These are phyloP conservation scores for Nannoperca australis DNA, from an alignment of 2,797 vertebrate species.

Conservation along the genomic window DNA sequence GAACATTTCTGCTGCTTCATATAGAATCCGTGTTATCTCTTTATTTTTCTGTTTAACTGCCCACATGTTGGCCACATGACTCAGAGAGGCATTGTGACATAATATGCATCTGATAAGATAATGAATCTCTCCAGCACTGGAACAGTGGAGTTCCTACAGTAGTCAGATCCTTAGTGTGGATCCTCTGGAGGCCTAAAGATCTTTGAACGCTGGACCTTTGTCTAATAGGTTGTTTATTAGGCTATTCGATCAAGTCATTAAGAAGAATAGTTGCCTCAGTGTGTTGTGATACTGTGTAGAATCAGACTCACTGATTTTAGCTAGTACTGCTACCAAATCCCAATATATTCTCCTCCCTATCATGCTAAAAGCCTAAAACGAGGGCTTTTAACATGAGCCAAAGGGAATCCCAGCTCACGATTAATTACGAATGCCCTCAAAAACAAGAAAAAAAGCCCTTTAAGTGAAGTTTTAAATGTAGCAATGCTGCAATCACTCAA, in stretches of 20 bases:
- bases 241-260: not conserved
- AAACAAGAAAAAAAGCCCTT: constrained; percentile 40
- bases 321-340: constrained; percentile 1
- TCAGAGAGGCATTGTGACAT: constrained; percentile 44
- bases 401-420: constrained; percentile 42
- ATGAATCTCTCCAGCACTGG: constrained; percentile 28
- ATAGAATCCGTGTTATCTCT: constrained; percentile 42
- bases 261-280: not conserved
- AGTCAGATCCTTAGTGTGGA: constrained; percentile 5
- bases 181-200: constrained; percentile 20
- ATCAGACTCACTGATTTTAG: not conserved
- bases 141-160: constrained; percentile 8
- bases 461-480: constrained; percentile 56
- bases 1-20: constrained; percentile 38
- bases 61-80: constrained; percentile 57
- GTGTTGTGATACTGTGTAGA: not conserved
- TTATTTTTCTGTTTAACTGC: constrained; percentile 38
- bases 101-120: constrained; percentile 56
- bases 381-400: constrained; percentile 27
- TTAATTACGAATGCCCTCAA: constrained; percentile 57
- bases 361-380: constrained; percentile 25
- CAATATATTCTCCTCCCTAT: not conserved
- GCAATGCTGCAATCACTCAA: constrained; percentile 50
- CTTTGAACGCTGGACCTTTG: constrained; percentile 9
- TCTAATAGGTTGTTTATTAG: not conserved